phyloP scores from a whole-genome alignment of 2,888 invertebrate species.

The Bimastos eiseni region DNA sequence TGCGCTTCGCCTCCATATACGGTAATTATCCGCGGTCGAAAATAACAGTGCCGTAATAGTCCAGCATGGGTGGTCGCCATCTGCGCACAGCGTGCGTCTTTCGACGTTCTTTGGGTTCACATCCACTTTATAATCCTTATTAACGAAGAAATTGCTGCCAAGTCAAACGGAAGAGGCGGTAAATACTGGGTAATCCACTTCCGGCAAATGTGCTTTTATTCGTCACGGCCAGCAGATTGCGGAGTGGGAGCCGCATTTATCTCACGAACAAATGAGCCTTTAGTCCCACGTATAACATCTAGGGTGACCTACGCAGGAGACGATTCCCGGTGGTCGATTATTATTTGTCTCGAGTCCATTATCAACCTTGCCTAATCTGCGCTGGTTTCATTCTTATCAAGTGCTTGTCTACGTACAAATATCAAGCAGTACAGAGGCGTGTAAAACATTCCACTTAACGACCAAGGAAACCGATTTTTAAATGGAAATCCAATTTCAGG shows the following conservation, averaged over 20 bases:
- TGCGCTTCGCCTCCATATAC: background rate
- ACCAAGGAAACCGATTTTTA: too few relatives aligned
- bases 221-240: background rate
- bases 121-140: background rate
- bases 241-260: background rate
- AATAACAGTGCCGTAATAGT: background rate
- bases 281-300: background rate
- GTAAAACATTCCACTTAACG: too few relatives aligned
- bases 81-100: background rate
- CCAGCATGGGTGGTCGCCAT: background rate
- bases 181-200: background rate
- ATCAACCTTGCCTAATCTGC: background rate
- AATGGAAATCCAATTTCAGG: too few relatives aligned
- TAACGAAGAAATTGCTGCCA: constrained; percentile 1
- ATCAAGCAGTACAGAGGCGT: too few relatives aligned
- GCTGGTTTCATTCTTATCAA: background rate
- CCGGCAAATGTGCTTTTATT: background rate
- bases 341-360: background rate
- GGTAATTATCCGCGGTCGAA: background rate
- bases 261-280: background rate
- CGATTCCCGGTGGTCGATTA: background rate
- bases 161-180: constrained; percentile 13
- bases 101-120: background rate
- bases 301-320: background rate
- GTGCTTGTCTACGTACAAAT: too few relatives aligned